phyloP scores from a whole-genome alignment of 1,140 invertebrate species.

The Cydia splendana region DNA sequence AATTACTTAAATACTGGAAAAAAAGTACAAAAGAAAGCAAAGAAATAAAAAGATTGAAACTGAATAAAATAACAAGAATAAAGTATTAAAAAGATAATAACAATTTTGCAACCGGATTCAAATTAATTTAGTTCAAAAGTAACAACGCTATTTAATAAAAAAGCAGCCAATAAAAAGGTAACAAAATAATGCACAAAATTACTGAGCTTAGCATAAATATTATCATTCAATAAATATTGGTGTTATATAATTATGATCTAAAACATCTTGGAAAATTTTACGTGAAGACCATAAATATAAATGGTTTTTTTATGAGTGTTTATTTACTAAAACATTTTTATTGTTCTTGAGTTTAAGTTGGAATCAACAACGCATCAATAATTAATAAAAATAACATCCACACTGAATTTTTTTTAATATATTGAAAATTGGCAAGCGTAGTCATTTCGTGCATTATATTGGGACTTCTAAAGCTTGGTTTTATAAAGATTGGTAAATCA shows the following conservation, averaged over 20 bases:
- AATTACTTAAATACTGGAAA: conserved; percentile 12
- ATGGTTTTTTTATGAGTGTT: no score
- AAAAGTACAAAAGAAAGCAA: background rate
- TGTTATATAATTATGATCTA: no score
- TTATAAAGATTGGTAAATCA: background rate
- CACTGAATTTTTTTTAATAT: background rate
- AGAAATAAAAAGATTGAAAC: background rate
- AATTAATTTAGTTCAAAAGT: background rate
- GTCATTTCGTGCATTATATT: background rate
- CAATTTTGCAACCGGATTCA: background rate
- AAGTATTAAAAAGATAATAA: background rate
- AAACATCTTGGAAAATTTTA: no score
- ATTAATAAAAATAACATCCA: no score
- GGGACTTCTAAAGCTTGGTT: background rate
- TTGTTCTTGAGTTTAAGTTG: no score
- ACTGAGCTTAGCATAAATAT: background rate
- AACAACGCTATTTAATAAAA: conserved; percentile 4
- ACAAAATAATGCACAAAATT: background rate
- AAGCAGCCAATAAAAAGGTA: background rate
- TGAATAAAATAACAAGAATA: background rate
- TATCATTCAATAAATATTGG: background rate
- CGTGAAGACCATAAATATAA: no score
- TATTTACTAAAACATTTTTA: no score
- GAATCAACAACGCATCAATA: no score
- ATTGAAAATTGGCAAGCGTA: background rate